phyloP scores from a whole-genome alignment of 1,140 invertebrate species.

The Pantala flavescens region DNA sequence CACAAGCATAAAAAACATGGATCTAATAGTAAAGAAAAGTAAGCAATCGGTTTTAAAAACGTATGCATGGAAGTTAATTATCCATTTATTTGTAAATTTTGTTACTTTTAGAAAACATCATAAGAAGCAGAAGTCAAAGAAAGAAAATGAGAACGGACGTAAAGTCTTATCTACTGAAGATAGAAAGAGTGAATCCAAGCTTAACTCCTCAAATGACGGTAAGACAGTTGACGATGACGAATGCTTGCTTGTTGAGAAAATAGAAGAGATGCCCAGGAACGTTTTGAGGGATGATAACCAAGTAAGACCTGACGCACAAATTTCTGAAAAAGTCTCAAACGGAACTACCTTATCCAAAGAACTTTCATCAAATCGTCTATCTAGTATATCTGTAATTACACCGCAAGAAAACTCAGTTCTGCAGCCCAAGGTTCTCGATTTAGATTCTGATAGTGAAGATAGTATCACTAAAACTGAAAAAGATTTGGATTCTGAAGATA shows the following conservation, averaged over 20 bases:
- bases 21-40: slow-evolving; percentile 32
- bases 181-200: neutral
- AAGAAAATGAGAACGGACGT: slow-evolving; percentile 17
- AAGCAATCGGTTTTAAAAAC: slow-evolving; percentile 24
- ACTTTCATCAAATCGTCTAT: neutral
- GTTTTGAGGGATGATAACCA: slow-evolving; percentile 1
- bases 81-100: neutral
- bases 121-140: slow-evolving; percentile 23
- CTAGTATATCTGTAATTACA: neutral
- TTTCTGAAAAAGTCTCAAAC: neutral
- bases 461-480: slow-evolving; percentile 13
- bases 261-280: neutral
- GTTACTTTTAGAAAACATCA: slow-evolving; percentile 34
- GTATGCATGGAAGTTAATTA: neutral
- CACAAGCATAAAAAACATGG: slow-evolving; percentile 42
- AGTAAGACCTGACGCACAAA: neutral
- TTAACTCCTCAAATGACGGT: neutral
- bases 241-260: neutral
- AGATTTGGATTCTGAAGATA: slow-evolving; percentile 58
- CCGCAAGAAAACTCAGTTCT: neutral
- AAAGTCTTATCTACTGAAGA: neutral
- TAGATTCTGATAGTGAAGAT: slow-evolving; percentile 13
- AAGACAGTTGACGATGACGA: neutral
- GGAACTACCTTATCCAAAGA: neutral
- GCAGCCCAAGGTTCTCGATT: neutral